Conservation (phyloP, 2,888 invertebrate species). For the Gymnoscelis rufifasciata region DNA sequence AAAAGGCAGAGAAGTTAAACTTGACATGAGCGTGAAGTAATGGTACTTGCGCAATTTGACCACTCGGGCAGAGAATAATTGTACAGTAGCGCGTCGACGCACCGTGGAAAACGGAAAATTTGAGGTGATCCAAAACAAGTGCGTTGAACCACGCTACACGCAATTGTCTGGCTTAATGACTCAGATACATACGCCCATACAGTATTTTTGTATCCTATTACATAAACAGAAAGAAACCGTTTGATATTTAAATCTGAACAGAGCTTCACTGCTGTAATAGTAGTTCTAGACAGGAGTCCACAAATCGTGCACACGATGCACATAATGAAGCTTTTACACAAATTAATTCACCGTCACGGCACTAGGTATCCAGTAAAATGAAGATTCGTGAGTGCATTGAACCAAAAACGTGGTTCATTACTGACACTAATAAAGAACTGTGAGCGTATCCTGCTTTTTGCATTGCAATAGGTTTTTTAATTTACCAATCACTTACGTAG, state of each 20-base stretch:
- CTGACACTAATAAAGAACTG: slow-evolving; percentile 62
- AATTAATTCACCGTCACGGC: slow-evolving; percentile 61
- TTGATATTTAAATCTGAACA: not conserved
- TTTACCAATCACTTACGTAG: slow-evolving; percentile 56
- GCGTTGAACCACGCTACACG: slow-evolving; percentile 50
- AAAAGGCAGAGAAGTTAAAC: slow-evolving; percentile 19
- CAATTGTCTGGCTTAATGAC: slow-evolving; percentile 47
- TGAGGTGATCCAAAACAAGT: slow-evolving; percentile 50
- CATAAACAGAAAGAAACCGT: slow-evolving; percentile 24
- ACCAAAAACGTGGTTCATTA: slow-evolving; percentile 74
- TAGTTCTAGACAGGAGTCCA: not conserved
- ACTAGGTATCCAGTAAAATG: slow-evolving; percentile 63
- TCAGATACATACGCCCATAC: slow-evolving; percentile 39
- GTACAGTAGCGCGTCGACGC: slow-evolving; percentile 35
- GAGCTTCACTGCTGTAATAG: slow-evolving; percentile 11
- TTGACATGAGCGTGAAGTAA: slow-evolving; percentile 5
- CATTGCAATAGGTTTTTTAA: slow-evolving; percentile 52
- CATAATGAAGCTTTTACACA: slow-evolving; percentile 51
- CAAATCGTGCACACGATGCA: slow-evolving; percentile 49
- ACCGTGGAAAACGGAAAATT: slow-evolving; percentile 64
- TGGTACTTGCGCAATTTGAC: slow-evolving; percentile 22
- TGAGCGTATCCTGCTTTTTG: slow-evolving; percentile 62
- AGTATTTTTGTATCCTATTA: slow-evolving; percentile 34
- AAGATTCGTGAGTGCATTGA: slow-evolving; percentile 73
- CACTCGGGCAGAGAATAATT: slow-evolving; percentile 20